Evolutionary conservation across 2,888 invertebrate species (phyloP).

Genomic region (Chymomyza caudatula): DNA sequence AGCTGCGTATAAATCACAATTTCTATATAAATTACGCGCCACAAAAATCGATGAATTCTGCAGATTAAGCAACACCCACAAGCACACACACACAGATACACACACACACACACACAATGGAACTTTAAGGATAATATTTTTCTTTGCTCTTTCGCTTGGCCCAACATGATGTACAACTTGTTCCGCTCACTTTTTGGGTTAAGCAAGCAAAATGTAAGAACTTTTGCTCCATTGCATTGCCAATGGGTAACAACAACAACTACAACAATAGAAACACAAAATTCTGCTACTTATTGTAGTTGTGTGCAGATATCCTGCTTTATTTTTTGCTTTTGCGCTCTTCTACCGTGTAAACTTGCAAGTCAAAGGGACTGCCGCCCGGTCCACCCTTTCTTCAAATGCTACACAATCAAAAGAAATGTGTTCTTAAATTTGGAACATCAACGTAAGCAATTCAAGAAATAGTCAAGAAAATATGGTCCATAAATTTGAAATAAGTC

Average conservation of each 20-base stretch:
- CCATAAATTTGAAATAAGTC: no score
- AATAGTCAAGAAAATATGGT: no score
- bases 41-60: conserved; percentile 1
- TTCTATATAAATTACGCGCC: conserved; percentile 5
- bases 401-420: no score
- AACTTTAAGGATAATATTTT: conserved; percentile 2
- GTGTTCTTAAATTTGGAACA: no score
- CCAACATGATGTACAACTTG: conserved; percentile 4
- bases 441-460: no score
- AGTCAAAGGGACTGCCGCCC: no score
- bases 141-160: neutral
- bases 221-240: conserved; percentile 15
- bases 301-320: neutral
- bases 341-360: no score
- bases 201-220: conserved; percentile 5
- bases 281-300: neutral
- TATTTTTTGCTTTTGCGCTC: neutral
- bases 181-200: conserved; percentile 10
- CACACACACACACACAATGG: neutral
- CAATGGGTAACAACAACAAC: conserved; percentile 4
- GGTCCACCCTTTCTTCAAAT: no score
- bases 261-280: no score
- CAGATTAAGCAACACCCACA: conserved; percentile 3
- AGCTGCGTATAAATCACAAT: conserved; percentile 44
- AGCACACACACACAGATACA: neutral